A percentile compares a stretch with the other conserved stretches of the same genome.
These are phyloP conservation scores for Chloropsis hardwickii DNA, from an alignment of 2,113 vertebrate species.

Conservation along the genomic window DNA sequence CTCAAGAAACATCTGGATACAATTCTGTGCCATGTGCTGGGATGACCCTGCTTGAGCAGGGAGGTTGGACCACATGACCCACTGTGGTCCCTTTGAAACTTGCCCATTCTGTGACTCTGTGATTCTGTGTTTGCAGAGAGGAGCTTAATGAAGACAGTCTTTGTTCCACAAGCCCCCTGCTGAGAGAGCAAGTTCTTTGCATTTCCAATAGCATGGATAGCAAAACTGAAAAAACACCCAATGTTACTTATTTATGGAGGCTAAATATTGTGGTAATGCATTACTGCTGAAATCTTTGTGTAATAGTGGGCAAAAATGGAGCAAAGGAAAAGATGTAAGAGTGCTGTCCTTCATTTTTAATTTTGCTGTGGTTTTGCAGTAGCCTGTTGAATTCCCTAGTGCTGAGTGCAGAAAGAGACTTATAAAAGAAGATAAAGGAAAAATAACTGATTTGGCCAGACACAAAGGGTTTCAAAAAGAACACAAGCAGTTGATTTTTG, in stretches of 20 bases:
- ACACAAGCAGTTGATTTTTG: background rate
- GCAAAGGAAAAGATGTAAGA: background rate
- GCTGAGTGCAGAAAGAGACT: background rate
- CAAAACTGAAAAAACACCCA: background rate
- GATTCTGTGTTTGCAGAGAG: background rate
- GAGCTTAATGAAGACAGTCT: background rate
- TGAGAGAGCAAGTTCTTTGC: background rate
- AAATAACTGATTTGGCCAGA: background rate
- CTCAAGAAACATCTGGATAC: background rate
- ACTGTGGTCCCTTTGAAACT: background rate
- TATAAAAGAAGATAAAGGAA: background rate
- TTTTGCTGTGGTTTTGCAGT: background rate
- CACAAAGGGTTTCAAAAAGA: background rate
- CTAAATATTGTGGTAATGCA: background rate
- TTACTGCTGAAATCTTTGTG: background rate
- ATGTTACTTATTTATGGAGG: background rate
- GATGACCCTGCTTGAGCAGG: background rate
- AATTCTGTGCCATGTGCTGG: background rate
- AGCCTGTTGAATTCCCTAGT: background rate
- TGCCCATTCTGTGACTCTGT: background rate
- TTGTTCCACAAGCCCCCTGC: background rate
- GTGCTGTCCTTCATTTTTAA: background rate
- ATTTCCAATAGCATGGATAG: background rate
- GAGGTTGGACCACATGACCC: background rate
- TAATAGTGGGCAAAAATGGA: background rate